Evolutionary conservation across 1,140 invertebrate genomes (phyloP), one percentile per base, ranked within the genome.

Genomic region (Hycleus phaleratus): DNA sequence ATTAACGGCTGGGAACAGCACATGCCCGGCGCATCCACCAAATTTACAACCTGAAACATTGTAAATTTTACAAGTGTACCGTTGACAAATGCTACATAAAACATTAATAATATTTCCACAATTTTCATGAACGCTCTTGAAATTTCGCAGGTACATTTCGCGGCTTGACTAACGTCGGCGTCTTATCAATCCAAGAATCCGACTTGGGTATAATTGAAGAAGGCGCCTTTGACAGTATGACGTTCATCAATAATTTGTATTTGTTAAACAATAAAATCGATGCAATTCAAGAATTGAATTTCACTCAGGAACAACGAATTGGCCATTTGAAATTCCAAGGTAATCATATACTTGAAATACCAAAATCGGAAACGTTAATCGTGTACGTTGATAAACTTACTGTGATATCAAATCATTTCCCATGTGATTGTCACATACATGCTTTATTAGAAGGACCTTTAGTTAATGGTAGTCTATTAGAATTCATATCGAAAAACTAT

Each of bases 231-330:
- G 80, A 83, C 8, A 87, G 86, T 0, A 73, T 90, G 3, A 75
- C 77, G 4, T 79, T 82, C 59, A 82, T 91, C 2, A 82, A 84
- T 9, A 81, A 75, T 39, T 69, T 92, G 3, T 87, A 89, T 65
- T 80, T 91, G 49, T 72, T 88, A 4, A 90, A 90, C 68, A 91
- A 91, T 69, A 91, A 91, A 70, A 88, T 92, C 48, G 89, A 92
- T 61, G 79, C 81, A 0, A 83, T 91, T 11, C 84, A 89, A 65
- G 83, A 85, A 62, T 72, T 91, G 0, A 80, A 84, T 52, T 74
- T 91, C 18, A 79, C 78, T 1, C 76, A 78, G 10, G 83, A 85
- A 26, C 86, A 85, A 57, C 82, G 80, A 39, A 83, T 92, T 2
- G 80, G 81, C 43, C 74, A 80, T 9, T 72, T 92, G 0, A 81